These are phyloP conservation scores for Corythaeola cristata DNA, from an alignment of 2,113 vertebrate species.

Conservation along the genomic window DNA sequence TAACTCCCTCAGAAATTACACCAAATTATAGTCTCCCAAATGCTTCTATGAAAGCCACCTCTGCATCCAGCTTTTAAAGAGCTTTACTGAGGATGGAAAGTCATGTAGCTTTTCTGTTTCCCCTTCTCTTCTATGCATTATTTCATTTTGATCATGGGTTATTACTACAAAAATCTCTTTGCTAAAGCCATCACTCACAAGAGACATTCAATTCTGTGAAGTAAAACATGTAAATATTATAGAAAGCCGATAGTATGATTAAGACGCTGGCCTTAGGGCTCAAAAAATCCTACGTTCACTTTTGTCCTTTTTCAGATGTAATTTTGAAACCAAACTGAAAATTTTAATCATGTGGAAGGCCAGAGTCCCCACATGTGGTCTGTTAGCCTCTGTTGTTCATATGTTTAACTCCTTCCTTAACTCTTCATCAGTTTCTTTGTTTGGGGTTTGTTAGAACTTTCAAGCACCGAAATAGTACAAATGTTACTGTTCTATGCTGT, in stretches of 20 bases:
- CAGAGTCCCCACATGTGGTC: not conserved
- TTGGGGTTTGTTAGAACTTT: not conserved
- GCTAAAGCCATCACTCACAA: not conserved
- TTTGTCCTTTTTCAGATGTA: not conserved
- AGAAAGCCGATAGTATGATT: slow-evolving; percentile 10
- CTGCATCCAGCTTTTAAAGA: not conserved
- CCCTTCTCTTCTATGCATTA: not conserved
- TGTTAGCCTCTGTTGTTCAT: not conserved
- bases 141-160: slow-evolving; percentile 4
- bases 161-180: not conserved
- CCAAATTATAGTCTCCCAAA: slow-evolving; percentile 4
- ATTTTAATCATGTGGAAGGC: not conserved
- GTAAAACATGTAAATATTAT: not conserved
- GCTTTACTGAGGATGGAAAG: not conserved
- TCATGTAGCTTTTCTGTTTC: not conserved
- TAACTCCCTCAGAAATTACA: not conserved
- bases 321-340: not conserved
- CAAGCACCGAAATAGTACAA: not conserved
- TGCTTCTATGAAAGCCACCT: not conserved
- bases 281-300: not conserved
- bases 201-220: not conserved
- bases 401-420: not conserved
- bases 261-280: not conserved
- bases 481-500: rapidly evolving
- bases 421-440: not conserved